Evolutionary conservation across 2,888 invertebrate species (phyloP), one percentile per base, ranked within the genome.

Genomic region (Lasioglossum lativentre): DNA sequence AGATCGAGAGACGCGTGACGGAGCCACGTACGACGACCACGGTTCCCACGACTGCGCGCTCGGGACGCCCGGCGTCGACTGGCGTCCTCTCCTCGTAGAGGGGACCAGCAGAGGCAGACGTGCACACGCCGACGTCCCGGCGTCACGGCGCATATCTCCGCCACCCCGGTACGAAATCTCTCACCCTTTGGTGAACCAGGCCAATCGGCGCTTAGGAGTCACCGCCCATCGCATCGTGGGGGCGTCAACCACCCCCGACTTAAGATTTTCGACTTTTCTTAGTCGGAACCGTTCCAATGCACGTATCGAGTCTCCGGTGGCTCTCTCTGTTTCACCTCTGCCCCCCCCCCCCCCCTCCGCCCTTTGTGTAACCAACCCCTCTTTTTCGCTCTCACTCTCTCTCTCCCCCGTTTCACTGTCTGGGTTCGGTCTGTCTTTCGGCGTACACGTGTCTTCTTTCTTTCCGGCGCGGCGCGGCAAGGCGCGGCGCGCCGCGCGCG

Each of bases 231-330:
- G 84, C 85, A 86, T 85, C 88, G 78, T 85, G 88, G 89, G 91
- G 94, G 94, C 94, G 95, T 94, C 91, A 91, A 93, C 91, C 86
- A 34, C 86, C 89, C 80, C 90, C 91, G 93, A 93, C 94, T 94
- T 95, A 95, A 95, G 95, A 95, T 95, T 95, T 95, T 94, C 93
- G 93, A 94, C 93, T 94, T 94, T 93, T 92, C 92, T 91, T 86
- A 86, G 86, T 82, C 86, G 75, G 76, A 77, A 82, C 88, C 82
- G 82, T 80, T 82, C 84, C 81, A 71, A 68, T 38, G 34, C 82
- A 45, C 82, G 73, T 73, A 59, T 59, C 59, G 59, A 59, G 52
- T 75, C 77, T 66, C 70, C 34, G 66, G 52, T 66, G 66, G 45
- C 86, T 34, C 59, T 81, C 78, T 74, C 80, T 74, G 72, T 80